Conservation (phyloP, 2,888 invertebrate species). For the Minunthozetes semirufus region DNA sequence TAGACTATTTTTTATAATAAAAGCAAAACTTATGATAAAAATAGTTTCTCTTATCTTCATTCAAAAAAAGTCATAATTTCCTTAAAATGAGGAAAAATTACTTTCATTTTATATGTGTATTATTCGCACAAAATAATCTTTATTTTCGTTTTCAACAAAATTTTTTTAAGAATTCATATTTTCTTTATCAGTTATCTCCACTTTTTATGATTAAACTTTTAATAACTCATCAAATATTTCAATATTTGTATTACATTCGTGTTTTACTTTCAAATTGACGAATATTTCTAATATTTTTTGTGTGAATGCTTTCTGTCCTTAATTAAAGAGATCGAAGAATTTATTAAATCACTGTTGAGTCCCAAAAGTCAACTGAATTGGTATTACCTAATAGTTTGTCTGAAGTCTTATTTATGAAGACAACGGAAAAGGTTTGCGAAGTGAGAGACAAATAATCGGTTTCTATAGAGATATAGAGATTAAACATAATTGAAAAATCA, state of each 20-base stretch:
- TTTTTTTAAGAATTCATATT: neutral
- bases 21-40: neutral
- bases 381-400: neutral
- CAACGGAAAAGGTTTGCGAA: neutral
- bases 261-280: too few relatives aligned
- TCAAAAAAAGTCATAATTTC: neutral
- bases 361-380: neutral
- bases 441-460: neutral
- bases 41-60: neutral
- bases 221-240: too few relatives aligned
- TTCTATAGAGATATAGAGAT: neutral
- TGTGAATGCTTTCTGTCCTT: too few relatives aligned
- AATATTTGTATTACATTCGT: too few relatives aligned
- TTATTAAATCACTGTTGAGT: neutral
- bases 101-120: neutral
- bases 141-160: neutral
- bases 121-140: neutral
- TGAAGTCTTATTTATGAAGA: neutral
- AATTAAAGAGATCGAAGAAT: too few relatives aligned
- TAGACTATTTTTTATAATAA: neutral
- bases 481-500: slow-evolving; percentile 10
- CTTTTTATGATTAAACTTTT: too few relatives aligned
- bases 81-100: neutral
- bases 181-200: too few relatives aligned
- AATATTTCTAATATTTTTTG: too few relatives aligned